Conservation (phyloP, 2,113 vertebrate genomes). For the Peromyscus californicus region DNA sequence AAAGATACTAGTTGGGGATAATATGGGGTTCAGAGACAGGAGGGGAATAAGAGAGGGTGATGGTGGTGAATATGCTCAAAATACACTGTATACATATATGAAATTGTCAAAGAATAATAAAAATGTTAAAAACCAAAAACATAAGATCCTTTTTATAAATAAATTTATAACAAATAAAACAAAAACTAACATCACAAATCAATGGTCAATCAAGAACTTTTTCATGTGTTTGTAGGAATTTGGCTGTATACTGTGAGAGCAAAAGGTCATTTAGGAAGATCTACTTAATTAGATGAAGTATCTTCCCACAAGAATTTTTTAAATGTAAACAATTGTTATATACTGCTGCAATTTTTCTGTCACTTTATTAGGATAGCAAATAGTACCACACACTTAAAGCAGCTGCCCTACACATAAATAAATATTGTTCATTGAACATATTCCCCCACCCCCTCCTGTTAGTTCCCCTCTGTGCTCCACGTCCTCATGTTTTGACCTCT, state of each 20-base stretch:
- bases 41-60: neutral
- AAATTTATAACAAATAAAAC: neutral
- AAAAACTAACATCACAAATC: constrained; percentile 56
- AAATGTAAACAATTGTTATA: constrained; percentile 32
- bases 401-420: neutral
- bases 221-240: constrained; percentile 65
- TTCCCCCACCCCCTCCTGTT: neutral
- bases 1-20: neutral
- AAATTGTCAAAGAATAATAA: neutral
- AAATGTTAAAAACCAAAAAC: neutral
- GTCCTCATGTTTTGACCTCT: neutral
- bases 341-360: constrained; percentile 14
- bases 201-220: constrained; percentile 49
- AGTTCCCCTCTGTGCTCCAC: neutral
- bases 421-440: neutral
- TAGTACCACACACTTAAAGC: neutral
- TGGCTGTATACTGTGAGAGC: neutral
- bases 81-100: no score
- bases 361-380: constrained; percentile 57
- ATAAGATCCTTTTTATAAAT: neutral
- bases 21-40: neutral
- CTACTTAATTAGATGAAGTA: constrained; percentile 54
- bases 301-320: constrained; percentile 47
- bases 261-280: constrained; percentile 45
- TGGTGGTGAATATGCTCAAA: neutral